These are phyloP conservation scores for Valencia hispanica DNA, from an alignment of 2,797 vertebrate species.

Conservation along the genomic window DNA sequence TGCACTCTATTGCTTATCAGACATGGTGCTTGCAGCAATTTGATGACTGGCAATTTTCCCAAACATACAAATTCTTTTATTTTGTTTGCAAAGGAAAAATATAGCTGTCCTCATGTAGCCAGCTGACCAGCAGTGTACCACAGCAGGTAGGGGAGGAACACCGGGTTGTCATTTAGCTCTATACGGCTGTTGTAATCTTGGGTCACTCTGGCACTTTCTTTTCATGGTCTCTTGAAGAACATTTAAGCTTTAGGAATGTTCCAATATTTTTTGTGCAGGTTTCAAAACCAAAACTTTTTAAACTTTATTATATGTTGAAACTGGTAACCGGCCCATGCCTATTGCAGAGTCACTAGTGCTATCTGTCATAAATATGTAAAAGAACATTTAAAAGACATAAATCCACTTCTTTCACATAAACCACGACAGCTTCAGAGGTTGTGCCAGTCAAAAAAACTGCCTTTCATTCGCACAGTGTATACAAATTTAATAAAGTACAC, in stretches of 20 bases:
- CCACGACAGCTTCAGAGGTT: conserved; percentile 55
- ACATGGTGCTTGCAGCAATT: not conserved
- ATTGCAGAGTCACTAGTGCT: conserved; percentile 42
- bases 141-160: not conserved
- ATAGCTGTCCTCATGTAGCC: not conserved
- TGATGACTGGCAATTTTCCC: not conserved
- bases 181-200: not conserved
- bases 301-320: not conserved
- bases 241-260: not conserved
- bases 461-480: conserved; percentile 97
- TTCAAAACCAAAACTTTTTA: not conserved
- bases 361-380: conserved; percentile 55
- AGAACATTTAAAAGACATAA: conserved; percentile 59
- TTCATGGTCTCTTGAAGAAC: not conserved
- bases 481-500: conserved; percentile 99
- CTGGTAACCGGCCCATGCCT: conserved; percentile 15
- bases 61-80: not conserved
- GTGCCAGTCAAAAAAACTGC: conserved; percentile 88
- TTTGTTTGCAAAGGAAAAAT: not conserved
- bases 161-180: not conserved
- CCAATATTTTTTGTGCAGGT: not conserved
- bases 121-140: not conserved
- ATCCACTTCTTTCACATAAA: conserved; percentile 54
- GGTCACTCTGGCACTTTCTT: not conserved
- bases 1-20: not conserved